A percentile compares a stretch with the other conserved stretches of the same genome.
These are phyloP conservation scores for Erebia palarica DNA, from an alignment of 2,888 invertebrate genomes.

Conservation along the genomic window DNA sequence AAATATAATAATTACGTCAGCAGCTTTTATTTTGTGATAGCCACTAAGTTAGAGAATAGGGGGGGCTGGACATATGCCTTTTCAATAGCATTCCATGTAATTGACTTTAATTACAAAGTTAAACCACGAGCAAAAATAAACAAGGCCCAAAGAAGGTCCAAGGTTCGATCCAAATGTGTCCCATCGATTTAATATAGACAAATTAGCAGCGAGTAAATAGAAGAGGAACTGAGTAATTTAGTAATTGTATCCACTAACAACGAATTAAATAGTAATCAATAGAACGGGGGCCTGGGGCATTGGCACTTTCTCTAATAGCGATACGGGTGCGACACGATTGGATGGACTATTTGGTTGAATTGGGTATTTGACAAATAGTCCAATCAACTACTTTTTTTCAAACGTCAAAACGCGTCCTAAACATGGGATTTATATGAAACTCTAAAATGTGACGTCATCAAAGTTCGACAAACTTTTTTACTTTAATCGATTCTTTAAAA, in stretches of 20 bases:
- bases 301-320: conserved; percentile 40
- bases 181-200: conserved; percentile 51
- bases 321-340: conserved; percentile 42
- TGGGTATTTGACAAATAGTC: too few species aligned
- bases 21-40: too few species aligned
- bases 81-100: too few species aligned
- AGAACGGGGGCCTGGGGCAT: conserved; percentile 65
- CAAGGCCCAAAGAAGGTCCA: conserved; percentile 4
- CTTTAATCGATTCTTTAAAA: too few species aligned
- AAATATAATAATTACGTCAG: too few species aligned
- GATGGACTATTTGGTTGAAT: neutral
- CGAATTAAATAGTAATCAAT: conserved; percentile 81
- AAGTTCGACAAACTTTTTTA: too few species aligned
- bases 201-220: conserved; percentile 52
- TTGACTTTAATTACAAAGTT: neutral
- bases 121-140: conserved; percentile 9
- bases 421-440: too few species aligned
- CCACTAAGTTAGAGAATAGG: too few species aligned
- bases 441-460: too few species aligned
- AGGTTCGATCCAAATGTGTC: conserved; percentile 41
- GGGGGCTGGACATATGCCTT: too few species aligned
- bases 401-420: too few species aligned
- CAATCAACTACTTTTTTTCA: too few species aligned
- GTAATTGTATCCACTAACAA: conserved; percentile 80
- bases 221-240: conserved; percentile 78